These are phyloP conservation scores for Callaeas wilsoni DNA, from an alignment of 2,113 vertebrate species.

Conservation along the genomic window DNA sequence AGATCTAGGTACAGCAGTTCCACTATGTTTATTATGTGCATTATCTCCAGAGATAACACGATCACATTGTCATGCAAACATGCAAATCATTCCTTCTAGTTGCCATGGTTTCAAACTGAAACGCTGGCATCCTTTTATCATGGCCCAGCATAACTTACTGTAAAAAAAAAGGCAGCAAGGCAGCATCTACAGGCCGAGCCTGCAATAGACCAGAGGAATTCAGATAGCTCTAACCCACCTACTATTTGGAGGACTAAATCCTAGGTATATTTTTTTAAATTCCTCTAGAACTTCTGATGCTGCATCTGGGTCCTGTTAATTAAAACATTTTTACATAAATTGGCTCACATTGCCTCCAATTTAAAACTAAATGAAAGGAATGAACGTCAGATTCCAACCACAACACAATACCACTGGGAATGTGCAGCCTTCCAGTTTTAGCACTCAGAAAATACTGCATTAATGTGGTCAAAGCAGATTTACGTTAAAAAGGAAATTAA, in stretches of 20 bases:
- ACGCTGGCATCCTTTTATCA: slow-evolving; percentile 24
- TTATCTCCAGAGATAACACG: slow-evolving; percentile 38
- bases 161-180: background rate
- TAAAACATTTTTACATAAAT: slow-evolving; percentile 49
- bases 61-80: slow-evolving; percentile 59
- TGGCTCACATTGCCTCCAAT: slow-evolving; percentile 5
- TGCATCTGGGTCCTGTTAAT: slow-evolving; percentile 12
- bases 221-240: background rate
- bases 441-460: background rate
- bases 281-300: background rate
- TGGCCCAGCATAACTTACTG: background rate
- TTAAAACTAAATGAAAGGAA: slow-evolving; percentile 35
- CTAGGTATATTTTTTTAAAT: background rate
- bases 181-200: background rate
- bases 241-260: background rate
- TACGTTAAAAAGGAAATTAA: background rate
- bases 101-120: slow-evolving; percentile 59
- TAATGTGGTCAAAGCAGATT: background rate
- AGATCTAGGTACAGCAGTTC: background rate
- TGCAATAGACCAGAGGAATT: background rate
- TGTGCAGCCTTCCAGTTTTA: background rate
- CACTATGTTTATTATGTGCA: background rate
- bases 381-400: slow-evolving; percentile 8
- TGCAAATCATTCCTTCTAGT: slow-evolving; percentile 49
- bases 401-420: slow-evolving; percentile 20